Base-by-base conservation (phyloP, 1,140 invertebrate species). In the Alviniconcha marisindica region DNA sequence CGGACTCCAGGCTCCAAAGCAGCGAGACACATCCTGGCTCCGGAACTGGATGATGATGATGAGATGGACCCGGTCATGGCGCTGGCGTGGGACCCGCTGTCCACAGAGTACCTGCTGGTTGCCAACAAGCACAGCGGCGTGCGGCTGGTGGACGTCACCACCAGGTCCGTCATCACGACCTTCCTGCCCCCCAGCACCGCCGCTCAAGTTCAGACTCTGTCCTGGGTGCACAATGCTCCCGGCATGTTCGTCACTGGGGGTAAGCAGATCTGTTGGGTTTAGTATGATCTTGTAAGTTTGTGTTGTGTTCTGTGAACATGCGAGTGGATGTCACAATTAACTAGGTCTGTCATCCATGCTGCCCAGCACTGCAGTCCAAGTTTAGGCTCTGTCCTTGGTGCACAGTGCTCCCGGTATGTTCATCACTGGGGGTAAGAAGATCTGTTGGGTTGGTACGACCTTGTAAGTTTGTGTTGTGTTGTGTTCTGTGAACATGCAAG, bases 181-280 rank as follows among this genome's bases (percentile, higher is more conserved):
- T 94, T 93, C 82, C 82, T 87, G 15, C 84, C 92, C 33, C 93
- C 93, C 0, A 92, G 92, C 83, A 91, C 90, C 38, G 92, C 93
- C 10, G 86, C 91, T 33, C 83, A 90, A 36, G 89, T 92, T 38
- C 89, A 91, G 69, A 92, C 90, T 12, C 74, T 94, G 10, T 89
- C 92, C 14, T 94, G 94, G 94, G 87, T 94, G 21, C 87, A 87
- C 12, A 89, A 89, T 73, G 93, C 93, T 33, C 93, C 94, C 14
- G 94, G 94, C 54, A 93, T 94, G 90, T 94, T 94, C 90, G 87
- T 94, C 21, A 93, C 93, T 48, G 93, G 93, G 82, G 93, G 93
- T 93, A 85, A 84, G 88, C 81, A 15, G n/a, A n/a, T 54, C 10
- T n/a, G n/a, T n/a, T n/a, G n/a, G n/a, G n/a, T n/a, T n/a, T n/a